Conservation (phyloP, 2,797 vertebrate species). For the Lophotriccus pileatus region DNA sequence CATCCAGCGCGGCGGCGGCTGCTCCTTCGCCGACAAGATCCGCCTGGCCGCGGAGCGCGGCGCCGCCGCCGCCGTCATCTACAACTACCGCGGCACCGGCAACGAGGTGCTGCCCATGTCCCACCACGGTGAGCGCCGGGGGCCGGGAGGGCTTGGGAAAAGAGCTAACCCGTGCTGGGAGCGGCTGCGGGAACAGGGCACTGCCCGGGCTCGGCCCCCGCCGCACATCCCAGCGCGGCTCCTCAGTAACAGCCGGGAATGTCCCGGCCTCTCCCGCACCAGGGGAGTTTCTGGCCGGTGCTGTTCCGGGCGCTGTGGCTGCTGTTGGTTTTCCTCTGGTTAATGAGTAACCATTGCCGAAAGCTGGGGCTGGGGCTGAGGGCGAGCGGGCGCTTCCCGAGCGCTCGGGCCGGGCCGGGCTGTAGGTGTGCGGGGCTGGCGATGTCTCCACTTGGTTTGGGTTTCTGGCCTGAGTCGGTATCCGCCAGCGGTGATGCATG, state of each 20-base stretch:
- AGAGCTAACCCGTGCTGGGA: neutral
- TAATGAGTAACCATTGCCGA: neutral
- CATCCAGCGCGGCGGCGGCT: conserved; percentile 82
- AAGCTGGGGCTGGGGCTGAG: neutral
- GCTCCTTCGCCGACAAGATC: conserved; percentile 85
- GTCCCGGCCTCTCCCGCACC: neutral
- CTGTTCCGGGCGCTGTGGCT: neutral
- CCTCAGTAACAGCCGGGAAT: accelerated
- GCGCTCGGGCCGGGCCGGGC: neutral
- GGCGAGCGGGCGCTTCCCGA: neutral
- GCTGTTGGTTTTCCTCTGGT: neutral
- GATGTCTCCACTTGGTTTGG: neutral
- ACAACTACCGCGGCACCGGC: conserved; percentile 78
- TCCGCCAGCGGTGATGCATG: neutral
- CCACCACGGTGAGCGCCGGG: conserved; percentile 78
- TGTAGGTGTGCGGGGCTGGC: accelerated
- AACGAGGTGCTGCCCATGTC: conserved; percentile 85
- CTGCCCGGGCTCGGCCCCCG: neutral
- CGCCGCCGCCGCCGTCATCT: conserved; percentile 82
- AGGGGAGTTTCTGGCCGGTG: neutral
- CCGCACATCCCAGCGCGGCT: accelerated
- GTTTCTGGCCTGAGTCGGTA: accelerated
- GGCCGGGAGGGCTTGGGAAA: accelerated
- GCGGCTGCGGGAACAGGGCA: neutral
- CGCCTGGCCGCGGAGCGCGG: conserved; percentile 72